Evolutionary conservation across 2,888 invertebrate species (phyloP).

Genomic region (Ischnura elegans): DNA sequence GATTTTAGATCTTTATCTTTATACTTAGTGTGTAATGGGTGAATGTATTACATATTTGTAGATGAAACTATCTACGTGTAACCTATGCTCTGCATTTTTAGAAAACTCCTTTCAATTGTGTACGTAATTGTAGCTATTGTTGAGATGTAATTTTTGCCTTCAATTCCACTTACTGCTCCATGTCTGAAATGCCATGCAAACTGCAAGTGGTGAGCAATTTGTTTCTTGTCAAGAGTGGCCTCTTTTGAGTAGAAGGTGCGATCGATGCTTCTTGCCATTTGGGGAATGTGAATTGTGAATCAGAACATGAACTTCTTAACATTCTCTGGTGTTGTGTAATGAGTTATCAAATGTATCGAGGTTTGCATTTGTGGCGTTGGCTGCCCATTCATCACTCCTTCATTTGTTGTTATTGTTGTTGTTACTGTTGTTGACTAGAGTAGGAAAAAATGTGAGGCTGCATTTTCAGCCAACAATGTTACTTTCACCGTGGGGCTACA

Average conservation of each 20-base stretch:
- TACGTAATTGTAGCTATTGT: slow-evolving; percentile 54
- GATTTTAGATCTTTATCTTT: slow-evolving; percentile 66
- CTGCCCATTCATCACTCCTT: slow-evolving; percentile 61
- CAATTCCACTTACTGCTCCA: slow-evolving; percentile 56
- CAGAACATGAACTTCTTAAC: slow-evolving; percentile 1
- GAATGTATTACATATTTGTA: slow-evolving; percentile 47
- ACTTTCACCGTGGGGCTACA: slow-evolving; percentile 60
- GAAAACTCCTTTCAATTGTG: slow-evolving; percentile 44
- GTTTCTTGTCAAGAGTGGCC: slow-evolving; percentile 59
- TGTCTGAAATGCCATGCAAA: slow-evolving; percentile 53
- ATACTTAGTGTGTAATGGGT: slow-evolving; percentile 56
- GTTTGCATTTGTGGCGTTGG: slow-evolving; percentile 55
- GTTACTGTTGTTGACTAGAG: slow-evolving; percentile 64
- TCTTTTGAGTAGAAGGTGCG: slow-evolving; percentile 26
- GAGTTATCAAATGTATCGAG: slow-evolving; percentile 59
- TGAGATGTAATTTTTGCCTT: slow-evolving; percentile 62
- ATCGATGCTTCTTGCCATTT: slow-evolving; percentile 23
- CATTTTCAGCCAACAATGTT: slow-evolving; percentile 66
- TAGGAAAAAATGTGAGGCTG: slow-evolving; percentile 64
- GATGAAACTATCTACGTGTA: slow-evolving; percentile 58
- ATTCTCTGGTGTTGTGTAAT: slow-evolving; percentile 43
- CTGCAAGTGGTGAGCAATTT: slow-evolving; percentile 43
- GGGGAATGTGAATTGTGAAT: slow-evolving; percentile 31
- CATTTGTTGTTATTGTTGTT: slow-evolving; percentile 67
- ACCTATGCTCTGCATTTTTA: slow-evolving; percentile 60